Percentiles rank a stretch among this genome's conserved stretches.
phyloP scores from a whole-genome alignment of 2,113 vertebrate species.

The Salvelinus alpinus region DNA sequence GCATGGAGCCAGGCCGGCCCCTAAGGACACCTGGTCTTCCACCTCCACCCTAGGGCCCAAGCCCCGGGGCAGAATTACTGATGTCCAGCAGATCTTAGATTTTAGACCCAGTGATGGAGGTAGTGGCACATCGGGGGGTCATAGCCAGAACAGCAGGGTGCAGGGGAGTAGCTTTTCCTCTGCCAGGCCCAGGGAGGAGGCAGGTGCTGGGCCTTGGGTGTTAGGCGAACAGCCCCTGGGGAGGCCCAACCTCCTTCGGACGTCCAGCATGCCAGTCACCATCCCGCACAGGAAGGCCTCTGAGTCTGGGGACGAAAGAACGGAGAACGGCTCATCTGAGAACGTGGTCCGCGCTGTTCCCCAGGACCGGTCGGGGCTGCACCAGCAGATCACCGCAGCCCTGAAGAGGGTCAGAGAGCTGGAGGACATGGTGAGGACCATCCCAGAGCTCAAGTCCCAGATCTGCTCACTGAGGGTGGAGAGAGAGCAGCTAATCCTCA shows the following conservation, averaged over 20 bases:
- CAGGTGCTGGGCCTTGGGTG: conserved; percentile 5
- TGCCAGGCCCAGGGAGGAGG: conserved; percentile 65
- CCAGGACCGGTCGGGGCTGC: conserved; percentile 58
- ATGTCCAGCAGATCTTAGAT: conserved; percentile 75
- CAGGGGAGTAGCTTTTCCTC: conserved; percentile 62
- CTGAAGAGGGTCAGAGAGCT: conserved; percentile 73
- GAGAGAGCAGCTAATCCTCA: conserved; percentile 57
- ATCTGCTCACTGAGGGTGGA: conserved; percentile 69
- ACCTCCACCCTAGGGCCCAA: conserved; percentile 76
- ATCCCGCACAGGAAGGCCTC: conserved; percentile 76
- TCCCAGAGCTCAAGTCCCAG: conserved; percentile 75
- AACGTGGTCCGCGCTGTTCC: conserved; percentile 61
- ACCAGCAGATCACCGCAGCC: conserved; percentile 73
- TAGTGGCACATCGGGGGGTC: conserved; percentile 18
- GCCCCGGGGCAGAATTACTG: conserved; percentile 77
- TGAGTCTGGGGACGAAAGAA: conserved; percentile 47
- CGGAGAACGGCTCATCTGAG: conserved; percentile 57
- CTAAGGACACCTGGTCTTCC: conserved; percentile 80
- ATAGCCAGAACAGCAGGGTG: conserved; percentile 17
- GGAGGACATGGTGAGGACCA: conserved; percentile 69
- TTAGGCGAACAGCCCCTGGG: conserved; percentile 58
- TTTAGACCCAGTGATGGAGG: conserved; percentile 51
- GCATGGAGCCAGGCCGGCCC: conserved; percentile 67
- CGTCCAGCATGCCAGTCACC: conserved; percentile 90
- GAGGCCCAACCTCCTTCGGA: conserved; percentile 86